Evolutionary conservation across 2,888 invertebrate species (phyloP), one percentile per base, ranked within the genome.

Genomic region (Phortica okadai): DNA sequence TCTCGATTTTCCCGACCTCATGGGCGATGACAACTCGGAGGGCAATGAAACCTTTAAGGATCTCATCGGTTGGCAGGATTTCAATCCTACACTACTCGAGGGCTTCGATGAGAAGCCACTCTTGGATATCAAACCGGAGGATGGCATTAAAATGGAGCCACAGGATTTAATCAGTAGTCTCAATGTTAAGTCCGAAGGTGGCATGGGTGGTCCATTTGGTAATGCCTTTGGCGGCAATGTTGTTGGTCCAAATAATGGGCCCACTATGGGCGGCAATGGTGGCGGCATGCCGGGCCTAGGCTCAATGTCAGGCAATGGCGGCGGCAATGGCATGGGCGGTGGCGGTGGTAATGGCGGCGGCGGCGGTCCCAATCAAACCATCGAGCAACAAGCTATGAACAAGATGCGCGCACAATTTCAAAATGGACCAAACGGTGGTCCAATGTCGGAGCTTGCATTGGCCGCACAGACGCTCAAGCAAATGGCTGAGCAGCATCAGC

Each of bases 401-500:
- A 70, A 70, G 79, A 91, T 89, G 87, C 88, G 82, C 75, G 89
- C 83, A 79, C 89, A 83, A 79, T 89, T 83, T 80, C 90, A 89
- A 75, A 88, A 86, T 79, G 88, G 88, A n/a, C 87, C 88, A 1
- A 84, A 83, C 74, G 81, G 82, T 11, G 79, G 84, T 21, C 93
- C 81, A 89, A 93, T 76, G 94, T 93, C 89, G 85, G 96, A 97
- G 90, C 93, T 96, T 91, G 97, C 97, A 78, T 96, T 98, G 41
- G 98, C 98, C 0, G 98, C 98, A 72, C 97, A 98, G 92, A 98
- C 98, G 0, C 93, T 98, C 74, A 98, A 98, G 90, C 98, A 98
- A 89, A 98, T 98, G 98, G 98, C 98, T 58, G 98, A 98, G 90
- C 98, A 98, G 91, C 98, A 98, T 92, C 98, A 98, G 92, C 97